Evolutionary conservation across 1,140 invertebrate species (phyloP), one percentile per base, ranked within the genome.

Genomic region (Neodiprion virginianus): DNA sequence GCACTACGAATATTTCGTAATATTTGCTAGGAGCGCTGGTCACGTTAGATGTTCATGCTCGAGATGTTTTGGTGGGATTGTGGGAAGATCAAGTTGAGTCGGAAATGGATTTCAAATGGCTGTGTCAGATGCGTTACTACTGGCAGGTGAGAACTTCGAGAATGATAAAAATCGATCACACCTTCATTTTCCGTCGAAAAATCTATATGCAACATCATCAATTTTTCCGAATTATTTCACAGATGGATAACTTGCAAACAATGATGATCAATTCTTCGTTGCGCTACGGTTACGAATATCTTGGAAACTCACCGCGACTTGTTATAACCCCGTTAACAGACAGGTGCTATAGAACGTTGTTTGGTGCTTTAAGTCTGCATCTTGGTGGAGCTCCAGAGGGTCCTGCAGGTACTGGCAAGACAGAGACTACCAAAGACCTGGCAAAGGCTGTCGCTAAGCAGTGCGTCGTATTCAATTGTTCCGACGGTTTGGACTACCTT

Each of bases 401-500:
- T 10, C 97, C 97, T 0, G 97, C 97, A 7, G 97, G 97, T 53
- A 95, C 97, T 1, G 98, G 98, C 23, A 99, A 99, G 88, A 98
- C 97, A 1, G 97, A 99, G 88, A 98, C 97, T 0, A 97, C 95
- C 0, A 99, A 99, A 88, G 97, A 99, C 92, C 89, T 99, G 77
- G 97, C 97, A 0, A 99, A 98, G 88, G 96, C 97, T 8, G 94
- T 99, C 0, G 97, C 97, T 0, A 98, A 98, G 82, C 96, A 98
- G 84, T 99, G 97, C 83, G 96, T 99, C 8, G 97, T 98, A 0
- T 99, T 99, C 84, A 99, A 99, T 90, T 99, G 97, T 83, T 98
- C 97, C 0, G 94, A 96, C 82, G 96, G 96, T 66, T 87, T 99
- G 17, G 97, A 99, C 88, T 98, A 97, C 81, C 93, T 97, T 76